phyloP scores from a whole-genome alignment of 92 coral and sea anemone species.

The Heteractis magnifica region DNA sequence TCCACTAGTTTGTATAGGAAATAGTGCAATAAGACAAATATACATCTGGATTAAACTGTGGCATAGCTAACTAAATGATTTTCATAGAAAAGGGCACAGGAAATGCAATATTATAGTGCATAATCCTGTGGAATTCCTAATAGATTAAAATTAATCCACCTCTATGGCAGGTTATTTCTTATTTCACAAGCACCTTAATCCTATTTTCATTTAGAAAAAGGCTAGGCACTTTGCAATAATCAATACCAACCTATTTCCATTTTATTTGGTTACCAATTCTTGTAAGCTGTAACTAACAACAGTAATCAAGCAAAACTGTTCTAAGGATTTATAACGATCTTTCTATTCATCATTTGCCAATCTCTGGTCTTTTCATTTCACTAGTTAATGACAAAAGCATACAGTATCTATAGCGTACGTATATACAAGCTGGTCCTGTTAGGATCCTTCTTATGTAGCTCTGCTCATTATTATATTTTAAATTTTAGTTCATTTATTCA shows the following conservation, averaged over 20 bases:
- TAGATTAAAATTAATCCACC: not conserved
- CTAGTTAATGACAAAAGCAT: not conserved
- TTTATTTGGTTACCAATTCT: not conserved
- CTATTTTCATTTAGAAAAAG: not conserved
- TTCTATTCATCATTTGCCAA: not conserved
- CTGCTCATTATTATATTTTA: too few relatives aligned
- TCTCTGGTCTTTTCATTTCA: not conserved
- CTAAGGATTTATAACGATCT: not conserved
- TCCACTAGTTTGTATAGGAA: too few relatives aligned
- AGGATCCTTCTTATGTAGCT: too few relatives aligned
- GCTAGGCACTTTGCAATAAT: not conserved
- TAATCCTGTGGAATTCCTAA: not conserved
- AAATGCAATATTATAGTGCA: not conserved
- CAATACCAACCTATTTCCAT: not conserved
- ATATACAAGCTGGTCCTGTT: too few relatives aligned
- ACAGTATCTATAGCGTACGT: too few relatives aligned
- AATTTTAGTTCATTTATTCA: too few relatives aligned
- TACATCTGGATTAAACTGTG: too few relatives aligned
- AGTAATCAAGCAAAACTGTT: not conserved
- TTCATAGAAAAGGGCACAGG: too few relatives aligned
- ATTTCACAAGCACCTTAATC: not conserved
- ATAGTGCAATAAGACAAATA: too few relatives aligned
- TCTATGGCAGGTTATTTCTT: not conserved
- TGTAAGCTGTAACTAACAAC: not conserved
- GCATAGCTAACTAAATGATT: too few relatives aligned